Conservation (phyloP, 1,140 invertebrate genomes). For the Drosophila rhopaloa region DNA sequence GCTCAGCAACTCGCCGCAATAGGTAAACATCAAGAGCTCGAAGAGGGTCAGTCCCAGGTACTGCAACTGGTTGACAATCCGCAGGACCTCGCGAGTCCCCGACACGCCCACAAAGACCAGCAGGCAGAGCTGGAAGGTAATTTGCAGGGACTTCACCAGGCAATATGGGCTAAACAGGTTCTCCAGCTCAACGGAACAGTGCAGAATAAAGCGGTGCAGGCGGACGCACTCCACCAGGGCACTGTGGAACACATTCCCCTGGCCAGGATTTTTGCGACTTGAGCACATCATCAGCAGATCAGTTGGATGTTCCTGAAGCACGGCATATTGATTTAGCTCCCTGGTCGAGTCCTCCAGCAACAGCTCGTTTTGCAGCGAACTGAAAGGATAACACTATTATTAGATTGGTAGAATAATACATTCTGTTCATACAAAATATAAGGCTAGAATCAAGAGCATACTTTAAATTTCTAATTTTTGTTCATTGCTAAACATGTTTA, state of each 20-base stretch:
- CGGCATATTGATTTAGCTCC: slow-evolving; percentile 72
- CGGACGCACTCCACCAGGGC: slow-evolving; percentile 68
- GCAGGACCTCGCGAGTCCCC: slow-evolving; percentile 60
- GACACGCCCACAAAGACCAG: slow-evolving; percentile 74
- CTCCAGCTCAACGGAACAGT: slow-evolving; percentile 58
- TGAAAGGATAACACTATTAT: slow-evolving; percentile 1
- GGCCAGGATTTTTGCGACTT: neutral
- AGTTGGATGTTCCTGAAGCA: slow-evolving; percentile 57
- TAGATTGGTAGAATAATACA: no score
- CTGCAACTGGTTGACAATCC: slow-evolving; percentile 72
- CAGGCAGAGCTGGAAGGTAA: slow-evolving; percentile 74
- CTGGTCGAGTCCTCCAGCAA: slow-evolving; percentile 38
- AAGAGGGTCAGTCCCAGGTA: slow-evolving; percentile 62
- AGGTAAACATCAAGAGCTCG: slow-evolving; percentile 79
- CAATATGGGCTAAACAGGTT: slow-evolving; percentile 76
- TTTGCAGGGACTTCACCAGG: slow-evolving; percentile 76
- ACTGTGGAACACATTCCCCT: slow-evolving; percentile 24
- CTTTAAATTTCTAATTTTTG: no score
- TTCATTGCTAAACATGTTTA: no score
- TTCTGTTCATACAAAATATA: no score
- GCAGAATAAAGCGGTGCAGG: slow-evolving; percentile 69
- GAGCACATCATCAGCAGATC: slow-evolving; percentile 38
- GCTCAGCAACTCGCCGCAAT: slow-evolving; percentile 70
- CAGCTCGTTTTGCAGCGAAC: slow-evolving; percentile 44
- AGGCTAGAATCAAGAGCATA: no score